These are phyloP conservation scores for Drosophila parthenogenetica DNA, from an alignment of 2,888 invertebrate genomes.

Conservation along the genomic window DNA sequence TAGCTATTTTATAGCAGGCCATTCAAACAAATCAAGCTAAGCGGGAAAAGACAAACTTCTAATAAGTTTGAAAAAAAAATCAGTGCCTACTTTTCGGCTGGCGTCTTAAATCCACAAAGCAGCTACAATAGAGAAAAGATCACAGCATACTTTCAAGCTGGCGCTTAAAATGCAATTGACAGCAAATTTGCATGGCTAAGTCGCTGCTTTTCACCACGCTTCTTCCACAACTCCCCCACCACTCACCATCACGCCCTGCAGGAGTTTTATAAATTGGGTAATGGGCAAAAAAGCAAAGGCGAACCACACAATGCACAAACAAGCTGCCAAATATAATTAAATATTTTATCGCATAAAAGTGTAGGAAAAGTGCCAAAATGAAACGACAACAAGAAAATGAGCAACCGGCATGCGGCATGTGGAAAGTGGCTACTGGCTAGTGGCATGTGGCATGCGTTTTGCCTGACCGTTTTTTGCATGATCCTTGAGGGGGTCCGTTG, in stretches of 20 bases:
- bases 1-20: no score
- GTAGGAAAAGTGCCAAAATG: slow-evolving; percentile 72
- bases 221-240: no score
- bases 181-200: not conserved
- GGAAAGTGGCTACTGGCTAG: no score
- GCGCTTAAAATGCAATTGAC: slow-evolving; percentile 49
- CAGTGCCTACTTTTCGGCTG: slow-evolving; percentile 2
- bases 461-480: slow-evolving; percentile 43
- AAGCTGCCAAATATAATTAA: slow-evolving; percentile 80
- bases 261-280: slow-evolving; percentile 64
- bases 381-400: slow-evolving; percentile 77
- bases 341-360: slow-evolving; percentile 80
- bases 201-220: not conserved
- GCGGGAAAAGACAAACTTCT: no score
- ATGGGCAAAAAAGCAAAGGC: slow-evolving; percentile 33
- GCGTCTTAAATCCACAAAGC: no score
- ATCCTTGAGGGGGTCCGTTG: slow-evolving; percentile 2
- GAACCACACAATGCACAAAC: slow-evolving; percentile 73
- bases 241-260: not conserved
- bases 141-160: slow-evolving; percentile 27
- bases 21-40: no score
- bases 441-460: slow-evolving; percentile 65
- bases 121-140: no score
- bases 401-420: slow-evolving; percentile 68
- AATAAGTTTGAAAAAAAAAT: not conserved